These are phyloP conservation scores for Erythrocercus mccallii DNA, from an alignment of 2,113 vertebrate species.

Conservation along the genomic window DNA sequence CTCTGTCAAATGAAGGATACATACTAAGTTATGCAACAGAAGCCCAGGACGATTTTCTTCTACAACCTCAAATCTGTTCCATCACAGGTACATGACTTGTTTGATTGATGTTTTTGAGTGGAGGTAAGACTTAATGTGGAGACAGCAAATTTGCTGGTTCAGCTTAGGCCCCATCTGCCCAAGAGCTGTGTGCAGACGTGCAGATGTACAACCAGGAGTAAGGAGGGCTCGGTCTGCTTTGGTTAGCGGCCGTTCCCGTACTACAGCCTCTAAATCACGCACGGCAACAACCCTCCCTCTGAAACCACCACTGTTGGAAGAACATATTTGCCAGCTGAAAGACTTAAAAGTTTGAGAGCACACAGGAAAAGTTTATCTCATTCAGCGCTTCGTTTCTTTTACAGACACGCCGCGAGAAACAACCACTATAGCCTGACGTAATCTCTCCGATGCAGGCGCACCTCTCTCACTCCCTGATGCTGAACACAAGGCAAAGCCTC, in stretches of 20 bases:
- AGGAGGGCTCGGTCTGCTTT: too few species aligned
- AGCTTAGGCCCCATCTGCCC: background rate
- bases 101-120: background rate
- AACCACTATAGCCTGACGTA: background rate
- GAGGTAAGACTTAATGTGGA: background rate
- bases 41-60: background rate
- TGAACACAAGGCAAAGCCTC: background rate
- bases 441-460: rapidly evolving
- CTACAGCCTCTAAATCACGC: rapidly evolving
- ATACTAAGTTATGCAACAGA: background rate
- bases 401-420: too few species aligned
- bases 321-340: rapidly evolving
- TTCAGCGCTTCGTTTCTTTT: background rate
- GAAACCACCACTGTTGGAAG: rapidly evolving
- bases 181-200: background rate
- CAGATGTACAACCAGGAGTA: rapidly evolving
- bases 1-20: constrained; percentile 9
- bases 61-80: background rate
- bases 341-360: background rate
- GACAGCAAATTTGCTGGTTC: background rate
- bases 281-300: background rate
- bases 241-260: rapidly evolving
- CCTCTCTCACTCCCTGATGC: background rate
- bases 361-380: background rate
- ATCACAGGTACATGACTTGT: background rate